These are phyloP conservation scores for Bambusicola thoracicus DNA, from an alignment of 2,113 vertebrate species.

Conservation along the genomic window DNA sequence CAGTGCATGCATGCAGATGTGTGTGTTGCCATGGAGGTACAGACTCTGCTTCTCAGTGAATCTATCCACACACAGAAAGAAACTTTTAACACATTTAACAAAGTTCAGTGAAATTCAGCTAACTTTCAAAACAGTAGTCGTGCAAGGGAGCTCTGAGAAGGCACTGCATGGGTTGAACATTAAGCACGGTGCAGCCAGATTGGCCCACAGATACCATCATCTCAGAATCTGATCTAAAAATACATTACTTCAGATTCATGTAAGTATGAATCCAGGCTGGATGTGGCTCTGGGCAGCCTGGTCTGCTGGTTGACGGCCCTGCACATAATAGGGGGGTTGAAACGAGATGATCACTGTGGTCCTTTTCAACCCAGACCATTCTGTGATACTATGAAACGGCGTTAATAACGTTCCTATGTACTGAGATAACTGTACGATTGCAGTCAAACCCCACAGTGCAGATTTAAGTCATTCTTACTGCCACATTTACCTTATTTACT, in stretches of 20 bases:
- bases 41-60: background rate
- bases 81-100: no score
- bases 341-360: no score
- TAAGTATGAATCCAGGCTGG: background rate
- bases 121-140: background rate
- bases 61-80: accelerated
- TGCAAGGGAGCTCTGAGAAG: background rate
- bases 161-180: background rate
- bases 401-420: background rate
- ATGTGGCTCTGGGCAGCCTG: no score
- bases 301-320: no score
- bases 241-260: background rate
- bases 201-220: background rate
- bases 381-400: no score
- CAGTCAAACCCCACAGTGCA: background rate
- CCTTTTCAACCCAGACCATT: no score
- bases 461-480: background rate
- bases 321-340: no score
- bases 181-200: background rate
- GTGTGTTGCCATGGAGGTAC: background rate
- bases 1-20: background rate
- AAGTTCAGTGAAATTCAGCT: no score
- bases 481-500: constrained; percentile 80
- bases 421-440: background rate
- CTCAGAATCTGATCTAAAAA: background rate